A percentile compares a stretch with the other conserved stretches of the same genome.
These are phyloP conservation scores for Platycheirus rosarum DNA, from an alignment of 2,888 invertebrate species.

Conservation along the genomic window DNA sequence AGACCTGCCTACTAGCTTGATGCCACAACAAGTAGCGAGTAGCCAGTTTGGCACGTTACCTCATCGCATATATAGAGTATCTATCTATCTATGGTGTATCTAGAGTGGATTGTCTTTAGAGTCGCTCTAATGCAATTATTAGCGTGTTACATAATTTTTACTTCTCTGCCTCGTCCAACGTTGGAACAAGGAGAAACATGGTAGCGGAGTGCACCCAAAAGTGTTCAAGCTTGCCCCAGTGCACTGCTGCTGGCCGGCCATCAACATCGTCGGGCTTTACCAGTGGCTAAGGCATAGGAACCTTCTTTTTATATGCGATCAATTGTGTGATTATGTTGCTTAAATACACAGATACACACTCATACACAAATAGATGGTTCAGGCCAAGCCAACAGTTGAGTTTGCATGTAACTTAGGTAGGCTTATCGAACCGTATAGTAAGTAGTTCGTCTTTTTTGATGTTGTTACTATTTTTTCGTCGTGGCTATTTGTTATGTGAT, in stretches of 20 bases:
- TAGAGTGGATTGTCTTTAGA: constrained; percentile 70
- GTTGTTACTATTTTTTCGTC: constrained; percentile 5
- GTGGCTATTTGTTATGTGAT: constrained; percentile 2
- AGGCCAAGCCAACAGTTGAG: constrained; percentile 29
- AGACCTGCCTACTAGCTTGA: not conserved
- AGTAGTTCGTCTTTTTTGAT: constrained; percentile 49
- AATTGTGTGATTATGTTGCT: constrained; percentile 64
- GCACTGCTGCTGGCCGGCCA: constrained; percentile 38
- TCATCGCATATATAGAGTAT: constrained; percentile 48
- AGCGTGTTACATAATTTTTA: constrained; percentile 72
- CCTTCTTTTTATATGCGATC: constrained; percentile 44
- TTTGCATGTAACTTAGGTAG: constrained; percentile 64
- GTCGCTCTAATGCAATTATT: constrained; percentile 72
- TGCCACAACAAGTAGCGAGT: constrained; percentile 39
- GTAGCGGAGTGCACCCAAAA: constrained; percentile 39
- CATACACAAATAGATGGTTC: constrained; percentile 8
- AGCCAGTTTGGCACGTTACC: constrained; percentile 71
- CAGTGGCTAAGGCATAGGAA: not conserved
- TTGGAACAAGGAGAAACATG: not conserved
- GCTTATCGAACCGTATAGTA: constrained; percentile 69
- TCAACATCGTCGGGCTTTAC: constrained; percentile 14
- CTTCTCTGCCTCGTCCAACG: constrained; percentile 48
- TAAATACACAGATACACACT: constrained; percentile 11
- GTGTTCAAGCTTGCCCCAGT: constrained; percentile 67
- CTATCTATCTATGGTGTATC: constrained; percentile 57